Conservation (phyloP, 2,888 invertebrate species). For the Pandemis cinnamomeana region DNA sequence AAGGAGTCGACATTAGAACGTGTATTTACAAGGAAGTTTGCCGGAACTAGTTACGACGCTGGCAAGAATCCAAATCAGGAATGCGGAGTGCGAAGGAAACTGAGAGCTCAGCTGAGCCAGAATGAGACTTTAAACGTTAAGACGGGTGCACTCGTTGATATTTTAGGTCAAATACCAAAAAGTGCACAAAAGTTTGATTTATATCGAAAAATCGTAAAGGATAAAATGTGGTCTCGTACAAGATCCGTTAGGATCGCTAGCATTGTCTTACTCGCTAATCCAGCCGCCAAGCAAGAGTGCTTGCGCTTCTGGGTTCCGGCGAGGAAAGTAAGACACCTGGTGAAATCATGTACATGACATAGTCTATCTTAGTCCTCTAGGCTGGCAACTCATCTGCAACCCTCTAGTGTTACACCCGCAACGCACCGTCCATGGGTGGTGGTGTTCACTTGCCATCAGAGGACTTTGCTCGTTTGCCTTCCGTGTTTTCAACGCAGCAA, state of each 20-base stretch:
- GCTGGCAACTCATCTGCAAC: too few species aligned
- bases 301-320: background rate
- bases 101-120: conserved; percentile 33
- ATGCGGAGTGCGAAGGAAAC: conserved; percentile 38
- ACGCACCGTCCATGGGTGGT: too few species aligned
- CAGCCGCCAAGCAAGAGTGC: background rate
- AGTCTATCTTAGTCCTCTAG: too few species aligned
- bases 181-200: conserved; percentile 8
- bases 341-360: too few species aligned
- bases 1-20: conserved; percentile 12
- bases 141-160: conserved; percentile 32
- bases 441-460: too few species aligned
- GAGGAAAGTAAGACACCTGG: too few species aligned
- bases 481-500: background rate
- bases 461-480: too few species aligned
- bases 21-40: conserved; percentile 33
- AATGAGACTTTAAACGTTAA: conserved; percentile 38
- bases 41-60: conserved; percentile 38
- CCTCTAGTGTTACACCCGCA: too few species aligned
- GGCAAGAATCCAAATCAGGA: conserved; percentile 36
- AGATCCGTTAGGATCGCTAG: too few species aligned
- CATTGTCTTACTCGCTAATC: too few species aligned
- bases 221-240: background rate
- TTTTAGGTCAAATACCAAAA: conserved; percentile 23
- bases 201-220: background rate